Base-by-base conservation (phyloP, 30 jellyfish, hydroid and myxozoan genomes). In the Phacellophora camtschatica region DNA sequence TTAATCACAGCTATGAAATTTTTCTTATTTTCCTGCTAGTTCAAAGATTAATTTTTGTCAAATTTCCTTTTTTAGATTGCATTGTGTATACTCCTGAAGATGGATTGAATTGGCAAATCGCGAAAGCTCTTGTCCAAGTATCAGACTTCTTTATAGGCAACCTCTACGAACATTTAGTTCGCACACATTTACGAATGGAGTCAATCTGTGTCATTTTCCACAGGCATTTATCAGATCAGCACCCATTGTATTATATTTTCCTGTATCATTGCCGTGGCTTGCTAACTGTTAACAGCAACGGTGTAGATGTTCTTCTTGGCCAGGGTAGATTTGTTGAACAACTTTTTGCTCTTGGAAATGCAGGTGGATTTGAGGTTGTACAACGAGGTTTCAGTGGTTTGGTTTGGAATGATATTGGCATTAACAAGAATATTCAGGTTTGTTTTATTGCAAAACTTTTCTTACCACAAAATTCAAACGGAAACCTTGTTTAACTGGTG, bases 231-330 rank as follows among this genome's bases (percentile, higher is more conserved):
- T 63, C 96, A 8, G 77, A 62, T 11, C 18, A 5, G 19, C 97
- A 90, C 57, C 97, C 97, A 4, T 23, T 90, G 49, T 70, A 83
- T 41, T 84, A 74, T 18, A 25, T 90, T 41, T 62, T 90, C 75
- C 28, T 41, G 58, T 78, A 18, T 28, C 97, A 90, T 70, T 90
- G 97, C 84, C 88, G 92, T n/a, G 97, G 96, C 13, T 58, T 65
- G 35, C 41, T 82, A 28, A 71, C 81, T 22, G 68, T 59, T 3
- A 53, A 41, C 58, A 41, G 54, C 1, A 34, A 45, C 29, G 87
- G 81, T 2, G 27, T 35, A 18, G 31, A 54, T 11, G 34, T 22
- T 0, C 41, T 68, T 9, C 29, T 54, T 5, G 56, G 70, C 22
- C 86, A 74, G 28, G 46, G 31, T 31, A 59, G 63, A 34, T 74